Percentiles rank a stretch among this genome's conserved stretches.
Conservation (phyloP, 2,888 invertebrate genomes). For the Boloria selene region DNA sequence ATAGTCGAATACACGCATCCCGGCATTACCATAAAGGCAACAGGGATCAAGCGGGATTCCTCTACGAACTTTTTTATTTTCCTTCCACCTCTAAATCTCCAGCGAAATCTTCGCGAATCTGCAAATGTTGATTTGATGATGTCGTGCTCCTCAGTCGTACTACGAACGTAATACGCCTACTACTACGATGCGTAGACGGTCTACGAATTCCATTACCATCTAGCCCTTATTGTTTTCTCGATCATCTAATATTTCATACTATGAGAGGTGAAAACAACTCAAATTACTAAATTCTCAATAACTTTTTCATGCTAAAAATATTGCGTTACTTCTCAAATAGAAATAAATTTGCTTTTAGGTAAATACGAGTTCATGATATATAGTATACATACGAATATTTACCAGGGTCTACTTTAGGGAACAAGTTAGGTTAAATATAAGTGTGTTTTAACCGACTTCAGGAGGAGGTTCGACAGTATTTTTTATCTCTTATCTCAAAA, state of each 20-base stretch:
- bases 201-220: constrained; percentile 26
- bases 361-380: too few relatives aligned
- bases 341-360: too few relatives aligned
- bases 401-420: too few relatives aligned
- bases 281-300: not conserved
- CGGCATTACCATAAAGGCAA: constrained; percentile 82
- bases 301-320: not conserved
- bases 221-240: constrained; percentile 21
- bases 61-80: constrained; percentile 83
- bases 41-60: constrained; percentile 81
- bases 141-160: constrained; percentile 45
- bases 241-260: constrained; percentile 10
- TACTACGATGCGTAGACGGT: constrained; percentile 35
- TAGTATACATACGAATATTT: too few relatives aligned
- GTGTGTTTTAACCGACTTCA: too few relatives aligned
- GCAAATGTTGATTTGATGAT: constrained; percentile 84
- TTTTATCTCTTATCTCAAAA: too few relatives aligned
- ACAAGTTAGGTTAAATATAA: too few relatives aligned
- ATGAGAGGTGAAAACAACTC: constrained; percentile 1
- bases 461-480: too few relatives aligned
- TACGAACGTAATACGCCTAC: constrained; percentile 23
- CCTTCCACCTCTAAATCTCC: constrained; percentile 82
- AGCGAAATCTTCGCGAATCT: constrained; percentile 81
- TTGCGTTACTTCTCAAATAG: not conserved
- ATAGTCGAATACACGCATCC: constrained; percentile 82